These are phyloP conservation scores for Cinara cedri DNA, from an alignment of 2,888 invertebrate genomes.

Conservation along the genomic window DNA sequence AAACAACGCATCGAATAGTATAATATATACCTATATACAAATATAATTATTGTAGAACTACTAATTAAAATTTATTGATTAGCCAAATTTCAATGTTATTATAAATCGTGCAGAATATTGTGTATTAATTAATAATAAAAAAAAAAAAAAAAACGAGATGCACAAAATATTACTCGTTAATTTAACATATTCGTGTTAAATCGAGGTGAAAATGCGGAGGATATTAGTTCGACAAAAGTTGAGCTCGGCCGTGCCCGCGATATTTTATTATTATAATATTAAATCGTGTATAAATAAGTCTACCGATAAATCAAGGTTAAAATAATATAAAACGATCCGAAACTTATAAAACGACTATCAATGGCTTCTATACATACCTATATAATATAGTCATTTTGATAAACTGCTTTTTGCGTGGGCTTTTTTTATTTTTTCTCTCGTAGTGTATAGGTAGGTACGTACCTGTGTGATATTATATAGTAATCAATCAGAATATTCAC, in stretches of 20 bases:
- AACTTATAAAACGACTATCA: neutral
- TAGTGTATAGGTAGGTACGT: too few relatives aligned
- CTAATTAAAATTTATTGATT: too few relatives aligned
- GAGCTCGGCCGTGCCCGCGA: neutral
- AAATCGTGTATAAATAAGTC: too few relatives aligned
- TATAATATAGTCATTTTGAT: neutral
- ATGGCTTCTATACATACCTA: neutral
- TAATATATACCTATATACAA: too few relatives aligned
- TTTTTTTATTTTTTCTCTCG: neutral
- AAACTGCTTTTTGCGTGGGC: neutral
- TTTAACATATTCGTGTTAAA: neutral
- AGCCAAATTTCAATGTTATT: too few relatives aligned
- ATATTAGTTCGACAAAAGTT: neutral
- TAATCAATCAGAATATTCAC: neutral
- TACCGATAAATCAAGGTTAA: neutral
- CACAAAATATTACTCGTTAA: neutral
- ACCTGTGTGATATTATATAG: too few relatives aligned
- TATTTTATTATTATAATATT: too few relatives aligned
- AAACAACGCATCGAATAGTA: too few relatives aligned
- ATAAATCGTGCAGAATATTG: too few relatives aligned
- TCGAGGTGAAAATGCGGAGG: neutral
- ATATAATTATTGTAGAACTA: too few relatives aligned
- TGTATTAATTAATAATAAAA: too few relatives aligned
- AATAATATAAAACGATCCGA: neutral
- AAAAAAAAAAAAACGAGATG: neutral